Conservation (phyloP, 2,888 invertebrate genomes). For the Caenorhabditis virilis region DNA sequence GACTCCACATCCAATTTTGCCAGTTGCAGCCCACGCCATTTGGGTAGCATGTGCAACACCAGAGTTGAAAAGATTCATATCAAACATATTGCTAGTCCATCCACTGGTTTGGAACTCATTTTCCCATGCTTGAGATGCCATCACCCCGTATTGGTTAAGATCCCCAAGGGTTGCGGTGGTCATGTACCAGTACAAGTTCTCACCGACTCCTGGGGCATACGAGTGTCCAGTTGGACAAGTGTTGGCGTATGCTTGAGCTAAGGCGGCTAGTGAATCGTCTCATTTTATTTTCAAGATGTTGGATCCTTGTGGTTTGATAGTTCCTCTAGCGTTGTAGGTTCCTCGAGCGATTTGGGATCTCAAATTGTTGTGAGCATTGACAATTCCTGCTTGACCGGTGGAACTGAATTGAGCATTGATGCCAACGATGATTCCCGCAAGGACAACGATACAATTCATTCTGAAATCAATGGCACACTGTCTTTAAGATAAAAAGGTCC, state of each 20-base stretch:
- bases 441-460: no score
- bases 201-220: slow-evolving; percentile 18
- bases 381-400: neutral
- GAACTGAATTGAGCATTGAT: slow-evolving; percentile 3
- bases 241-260: slow-evolving; percentile 25
- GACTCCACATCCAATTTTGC: slow-evolving; percentile 32
- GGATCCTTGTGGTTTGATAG: neutral
- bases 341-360: neutral
- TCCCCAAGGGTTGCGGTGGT: slow-evolving; percentile 14
- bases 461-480: no score
- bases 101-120: slow-evolving; percentile 7
- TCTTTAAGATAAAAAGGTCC: no score
- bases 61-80: slow-evolving; percentile 4
- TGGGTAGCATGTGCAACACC: slow-evolving; percentile 29
- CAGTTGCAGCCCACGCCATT: slow-evolving; percentile 32
- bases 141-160: slow-evolving; percentile 18
- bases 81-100: neutral
- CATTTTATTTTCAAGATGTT: slow-evolving; percentile 2
- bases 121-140: slow-evolving; percentile 1
- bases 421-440: no score
- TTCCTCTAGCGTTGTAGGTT: neutral
- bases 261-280: slow-evolving; percentile 11
- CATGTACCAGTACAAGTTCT: slow-evolving; percentile 33
- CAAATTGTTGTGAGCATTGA: neutral
- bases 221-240: slow-evolving; percentile 25